Evolutionary conservation across 2,888 invertebrate genomes (phyloP), one percentile per base, ranked within the genome.

Genomic region (Caenorhabditis doughertyi): DNA sequence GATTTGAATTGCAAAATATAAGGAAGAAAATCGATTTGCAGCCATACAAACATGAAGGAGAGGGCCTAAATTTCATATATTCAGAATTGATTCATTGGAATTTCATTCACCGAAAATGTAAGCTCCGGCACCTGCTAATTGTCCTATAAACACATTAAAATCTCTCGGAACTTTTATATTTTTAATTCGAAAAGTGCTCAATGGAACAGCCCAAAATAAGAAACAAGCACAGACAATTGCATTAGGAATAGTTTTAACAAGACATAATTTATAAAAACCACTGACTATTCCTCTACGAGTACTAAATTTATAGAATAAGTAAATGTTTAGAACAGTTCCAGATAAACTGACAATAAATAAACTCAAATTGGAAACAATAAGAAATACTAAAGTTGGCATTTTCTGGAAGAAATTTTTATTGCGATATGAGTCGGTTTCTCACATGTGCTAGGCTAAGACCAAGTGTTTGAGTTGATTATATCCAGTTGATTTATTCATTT

Each of bases 171-270:
- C 76, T n/a, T 58, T 49, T 5, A 23, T 39, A 42, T 49, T 67
- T 58, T 49, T 27, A 0, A 76, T 18, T 51, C 76, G 23, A 5
- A 76, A 32, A 76, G 51, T 76, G 58, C 76, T 56, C 67, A 76
- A 29, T 35, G 76, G 76, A 60, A 76, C 76, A 21, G 76, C 76
- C 76, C 76, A 76, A 23, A 76, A 67, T 3, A 76, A 49, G 56
- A 76, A 76, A 11, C 67, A 76, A 0, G 67, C 67, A 18, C 76
- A 76, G 18, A 76, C 76, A 29, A 67, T 67, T 29, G 67, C 58
- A 47, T 76, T 76, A 9, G 76, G 76, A 42, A 76, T 60, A 2
- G 76, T 67, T 58, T 76, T 76, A 23, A 76, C 58, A 9, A 76
- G 47, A 60, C 76, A 76, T 18, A 76, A 39, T 60, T 76, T 76